Conservation (phyloP, 1,140 invertebrate genomes). For the Trichoplusia ni region DNA sequence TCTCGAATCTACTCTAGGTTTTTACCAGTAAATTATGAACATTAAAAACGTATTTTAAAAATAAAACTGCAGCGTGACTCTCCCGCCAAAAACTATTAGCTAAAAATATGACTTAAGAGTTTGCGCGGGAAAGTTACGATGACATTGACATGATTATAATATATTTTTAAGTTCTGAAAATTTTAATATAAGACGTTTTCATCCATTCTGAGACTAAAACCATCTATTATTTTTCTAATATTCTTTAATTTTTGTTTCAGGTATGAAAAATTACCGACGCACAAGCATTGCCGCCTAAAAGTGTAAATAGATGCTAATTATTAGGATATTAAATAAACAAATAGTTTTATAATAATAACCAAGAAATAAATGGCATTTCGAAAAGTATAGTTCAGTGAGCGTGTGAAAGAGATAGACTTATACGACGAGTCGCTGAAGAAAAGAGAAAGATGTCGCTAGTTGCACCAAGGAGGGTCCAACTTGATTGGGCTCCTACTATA, state of each 20-base stretch:
- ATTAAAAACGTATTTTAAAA: not conserved
- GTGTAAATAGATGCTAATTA: not conserved
- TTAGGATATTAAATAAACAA: conserved; percentile 3
- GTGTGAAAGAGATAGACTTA: conserved; percentile 5
- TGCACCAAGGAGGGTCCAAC: conserved; percentile 64
- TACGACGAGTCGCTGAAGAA: conserved; percentile 47
- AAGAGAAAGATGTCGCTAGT: conserved; percentile 68
- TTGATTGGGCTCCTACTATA: conserved; percentile 68
- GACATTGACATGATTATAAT: not conserved
- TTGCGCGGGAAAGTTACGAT: not conserved
- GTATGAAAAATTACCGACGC: conserved; percentile 18
- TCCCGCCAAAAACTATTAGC: not conserved
- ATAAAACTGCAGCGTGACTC: not conserved
- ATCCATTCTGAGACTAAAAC: too few species aligned
- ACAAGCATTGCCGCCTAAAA: not conserved
- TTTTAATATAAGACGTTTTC: too few species aligned
- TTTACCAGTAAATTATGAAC: too few species aligned
- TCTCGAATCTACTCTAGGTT: too few species aligned
- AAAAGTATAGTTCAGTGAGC: not conserved
- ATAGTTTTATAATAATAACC: not conserved
- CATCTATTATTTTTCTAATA: too few species aligned
- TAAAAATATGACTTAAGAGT: not conserved
- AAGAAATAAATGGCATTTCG: conserved; percentile 16
- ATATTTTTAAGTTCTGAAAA: not conserved
- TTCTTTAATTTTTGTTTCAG: conserved; percentile 36